Evolutionary conservation across 2,888 invertebrate genomes (phyloP), one percentile per base, ranked within the genome.

Genomic region (Sarcophaga caerulescens): DNA sequence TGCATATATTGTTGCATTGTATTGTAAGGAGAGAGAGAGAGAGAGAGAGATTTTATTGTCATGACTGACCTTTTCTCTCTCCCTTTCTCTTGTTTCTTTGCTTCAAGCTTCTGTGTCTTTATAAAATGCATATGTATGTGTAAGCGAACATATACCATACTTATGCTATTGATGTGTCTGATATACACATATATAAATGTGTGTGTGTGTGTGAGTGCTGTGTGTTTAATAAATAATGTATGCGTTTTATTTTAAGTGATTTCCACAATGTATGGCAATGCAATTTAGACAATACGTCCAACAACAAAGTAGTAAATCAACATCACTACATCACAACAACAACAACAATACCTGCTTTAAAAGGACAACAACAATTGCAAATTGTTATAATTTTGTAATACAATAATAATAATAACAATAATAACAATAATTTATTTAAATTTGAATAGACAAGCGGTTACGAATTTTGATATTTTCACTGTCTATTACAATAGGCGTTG

Each of bases 241-340:
- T 81, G 35, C n/a, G 4, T 68, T 81, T 74, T 68, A 68, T 81
- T 68, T 69, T 17, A 81, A 74, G 68, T 81, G 68, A 35, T 14
- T 81, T 81, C 52, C 17, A 52, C 52, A 52, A 52, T 52, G 35
- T 35, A 35, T 35, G 35, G 35, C 35, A 35, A 35, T 35, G 8
- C 35, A 35, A 35, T 35, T 65, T 65, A 66, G 73, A 80, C 69
- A 75, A 81, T 21, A 35, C 35, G 8, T 10, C 8, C 35, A 35
- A 35, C 35, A 35, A 35, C 35, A 35, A 35, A 35, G 35, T 35
- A 35, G 35, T 35, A 35, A 35, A 35, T 52, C 44, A 52, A 5
- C 44, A n/a, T 14, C 75, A 21, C 47, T 62, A 73, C 47, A 62
- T 35, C 35, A 0, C 25, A 25, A 25, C 25, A 25, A 25, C 35